Evolutionary conservation across 1,140 invertebrate species (phyloP), one percentile per base, ranked within the genome.

Genomic region (Leucophenga varia): DNA sequence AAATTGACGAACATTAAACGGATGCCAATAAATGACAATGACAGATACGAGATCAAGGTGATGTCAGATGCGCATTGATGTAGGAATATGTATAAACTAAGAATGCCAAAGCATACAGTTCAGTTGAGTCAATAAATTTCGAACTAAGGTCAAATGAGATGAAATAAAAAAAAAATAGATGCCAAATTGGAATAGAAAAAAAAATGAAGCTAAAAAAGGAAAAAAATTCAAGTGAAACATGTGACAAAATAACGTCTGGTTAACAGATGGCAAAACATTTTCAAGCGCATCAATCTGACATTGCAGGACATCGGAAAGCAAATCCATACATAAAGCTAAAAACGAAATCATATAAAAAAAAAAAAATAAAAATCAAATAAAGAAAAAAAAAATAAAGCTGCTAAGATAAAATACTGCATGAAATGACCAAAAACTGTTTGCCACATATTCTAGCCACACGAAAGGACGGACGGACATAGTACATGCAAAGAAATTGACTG

Each of bases 261-360:
- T 65, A 63, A 65, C 63, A 67, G 63, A 65, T 65, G 63, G 63
- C 63, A 63, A 59, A 67, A 67, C 59, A 65, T 67, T 67, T 65
- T 57, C 63, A 59, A 52, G 49, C 63, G 59, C 61, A 48, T 47
- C n/a, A n/a, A n/a, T n/a, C n/a, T n/a, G n/a, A n/a, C n/a, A n/a
- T n/a, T n/a, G n/a, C n/a, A n/a, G n/a, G n/a, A n/a, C n/a, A n/a
- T n/a, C n/a, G n/a, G n/a, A n/a, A n/a, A n/a, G n/a, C n/a, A n/a
- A n/a, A n/a, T n/a, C n/a, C n/a, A n/a, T n/a, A n/a, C n/a, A n/a
- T n/a, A n/a, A n/a, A n/a, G n/a, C n/a, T n/a, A n/a, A n/a, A n/a
- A n/a, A n/a, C n/a, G n/a, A n/a, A n/a, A n/a, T n/a, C n/a, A n/a
- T n/a, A n/a, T n/a, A n/a, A n/a, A n/a, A n/a, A n/a, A n/a, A n/a